Evolutionary conservation across 2,113 vertebrate genomes (phyloP).

Genomic region (Poeciliopsis prolifica): DNA sequence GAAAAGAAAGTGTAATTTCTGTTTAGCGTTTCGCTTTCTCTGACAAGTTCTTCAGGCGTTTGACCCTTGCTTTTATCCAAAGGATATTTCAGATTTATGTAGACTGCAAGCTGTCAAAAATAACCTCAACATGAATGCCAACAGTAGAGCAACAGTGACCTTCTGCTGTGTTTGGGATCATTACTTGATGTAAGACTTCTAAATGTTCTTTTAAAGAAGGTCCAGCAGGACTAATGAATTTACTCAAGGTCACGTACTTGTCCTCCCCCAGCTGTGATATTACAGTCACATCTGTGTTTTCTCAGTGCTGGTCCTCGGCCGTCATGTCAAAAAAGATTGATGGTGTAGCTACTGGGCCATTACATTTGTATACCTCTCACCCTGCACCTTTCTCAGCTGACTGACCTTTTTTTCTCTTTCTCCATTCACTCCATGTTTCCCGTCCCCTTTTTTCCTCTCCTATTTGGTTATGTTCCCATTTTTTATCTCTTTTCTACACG

Average conservation of each 20-base stretch:
- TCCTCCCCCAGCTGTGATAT: conserved; percentile 45
- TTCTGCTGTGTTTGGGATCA: not conserved
- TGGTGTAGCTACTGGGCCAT: conserved; percentile 57
- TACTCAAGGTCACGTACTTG: conserved; percentile 49
- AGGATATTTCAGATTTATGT: not conserved
- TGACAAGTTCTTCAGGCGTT: not conserved
- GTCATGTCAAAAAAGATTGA: conserved; percentile 70
- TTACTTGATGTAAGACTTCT: conserved; percentile 15
- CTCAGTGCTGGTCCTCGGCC: conserved; percentile 43
- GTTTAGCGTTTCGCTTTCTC: not conserved
- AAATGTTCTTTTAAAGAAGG: conserved; percentile 26
- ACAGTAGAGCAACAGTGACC: not conserved
- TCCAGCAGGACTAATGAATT: conserved; percentile 57
- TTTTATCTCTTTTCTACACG: conserved; percentile 27
- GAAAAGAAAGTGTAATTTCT: not conserved
- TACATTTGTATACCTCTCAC: conserved; percentile 65
- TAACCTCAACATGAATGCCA: not conserved
- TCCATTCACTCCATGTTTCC: conserved; percentile 9
- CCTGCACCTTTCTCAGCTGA: conserved; percentile 46
- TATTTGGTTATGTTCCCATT: conserved; percentile 13
- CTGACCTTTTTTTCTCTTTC: conserved; percentile 55
- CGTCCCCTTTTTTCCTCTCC: not conserved
- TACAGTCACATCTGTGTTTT: conserved; percentile 67
- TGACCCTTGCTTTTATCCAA: not conserved
- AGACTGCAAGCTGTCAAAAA: conserved; percentile 3